Base-by-base conservation (phyloP, 2,113 vertebrate genomes). In the Xenus cinereus region DNA sequence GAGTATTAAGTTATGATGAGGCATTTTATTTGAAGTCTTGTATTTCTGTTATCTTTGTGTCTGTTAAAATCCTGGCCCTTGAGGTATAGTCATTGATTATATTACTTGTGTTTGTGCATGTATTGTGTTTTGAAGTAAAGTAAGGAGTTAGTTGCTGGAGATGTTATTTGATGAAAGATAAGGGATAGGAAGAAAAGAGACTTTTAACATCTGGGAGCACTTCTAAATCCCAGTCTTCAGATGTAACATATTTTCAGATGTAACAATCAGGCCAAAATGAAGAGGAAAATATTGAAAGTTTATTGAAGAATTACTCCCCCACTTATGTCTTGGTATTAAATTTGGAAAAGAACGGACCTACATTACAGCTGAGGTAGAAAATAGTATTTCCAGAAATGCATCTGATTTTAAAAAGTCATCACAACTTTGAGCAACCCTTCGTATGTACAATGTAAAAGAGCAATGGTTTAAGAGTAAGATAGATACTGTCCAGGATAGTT, bases 121-220 rank as follows among this genome's bases (percentile, higher is more conserved):
- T 60, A 10, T 32, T 74, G 27, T 90, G 41, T 79, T 93, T 84
- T 43, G 45, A 91, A 89, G 39, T 81, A 56, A 82, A 89, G 22
- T 69, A 54, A 90, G 11, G 59, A 94, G 51, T 24, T 30, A 81
- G 24, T 78, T 75, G 10, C 33, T 74, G 15, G 18, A 62, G 12
- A 46, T 77, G 45, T 75, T 50, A 45, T 56, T 20, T 39, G 27
- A 72, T 82, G 50, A 71, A 91, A 75, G n/a, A 6, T 20, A 81
- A 83, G 5, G 24, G 8, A 75, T 14, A 30, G 27, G 17, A 84
- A 66, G 39, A 62, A 84, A 87, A 72, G 12, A 59, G 18, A 68
- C 37, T 3, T n/a, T 63, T 74, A 21, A 2, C 92, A 46, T 50
- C 19, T 78, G 46, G 46, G 75, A 93, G 80, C 14, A 30, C 18